Conservation (phyloP, 2,797 vertebrate species). For the Carduelis carduelis region DNA sequence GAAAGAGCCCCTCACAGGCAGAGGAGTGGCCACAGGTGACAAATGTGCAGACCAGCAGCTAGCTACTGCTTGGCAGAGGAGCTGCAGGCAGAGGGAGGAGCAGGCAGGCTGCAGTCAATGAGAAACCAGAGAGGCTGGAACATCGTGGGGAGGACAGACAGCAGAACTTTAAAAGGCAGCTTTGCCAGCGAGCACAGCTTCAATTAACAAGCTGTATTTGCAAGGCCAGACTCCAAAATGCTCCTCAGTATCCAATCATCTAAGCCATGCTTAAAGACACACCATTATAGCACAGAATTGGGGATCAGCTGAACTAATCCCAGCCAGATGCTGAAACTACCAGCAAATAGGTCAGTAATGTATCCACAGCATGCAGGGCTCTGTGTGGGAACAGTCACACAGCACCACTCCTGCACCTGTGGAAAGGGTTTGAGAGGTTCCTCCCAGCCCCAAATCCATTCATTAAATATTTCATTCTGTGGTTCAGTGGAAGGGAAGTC, state of each 20-base stretch:
- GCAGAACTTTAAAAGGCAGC: neutral
- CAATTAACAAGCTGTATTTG: neutral
- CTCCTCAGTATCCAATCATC: neutral
- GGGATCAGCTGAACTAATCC: neutral
- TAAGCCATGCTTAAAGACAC: neutral
- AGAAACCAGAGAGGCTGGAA: neutral
- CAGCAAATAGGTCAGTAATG: neutral
- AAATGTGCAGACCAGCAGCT: neutral
- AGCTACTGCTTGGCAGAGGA: neutral
- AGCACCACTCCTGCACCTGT: neutral
- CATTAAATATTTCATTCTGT: neutral
- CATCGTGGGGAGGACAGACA: neutral
- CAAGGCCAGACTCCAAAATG: neutral
- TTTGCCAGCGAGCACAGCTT: neutral
- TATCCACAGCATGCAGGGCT: neutral
- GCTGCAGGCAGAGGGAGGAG: neutral
- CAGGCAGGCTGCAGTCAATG: neutral
- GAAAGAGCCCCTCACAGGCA: neutral
- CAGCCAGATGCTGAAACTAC: neutral
- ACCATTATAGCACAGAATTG: neutral
- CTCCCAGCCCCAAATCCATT: neutral
- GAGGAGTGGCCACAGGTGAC: constrained; percentile 35
- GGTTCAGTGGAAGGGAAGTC: neutral
- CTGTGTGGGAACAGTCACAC: neutral
- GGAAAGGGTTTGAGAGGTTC: neutral